A percentile compares a stretch with the other conserved stretches of the same genome.
These are phyloP conservation scores for Asarcornis scutulata DNA, from an alignment of 2,113 vertebrate genomes.

Conservation along the genomic window DNA sequence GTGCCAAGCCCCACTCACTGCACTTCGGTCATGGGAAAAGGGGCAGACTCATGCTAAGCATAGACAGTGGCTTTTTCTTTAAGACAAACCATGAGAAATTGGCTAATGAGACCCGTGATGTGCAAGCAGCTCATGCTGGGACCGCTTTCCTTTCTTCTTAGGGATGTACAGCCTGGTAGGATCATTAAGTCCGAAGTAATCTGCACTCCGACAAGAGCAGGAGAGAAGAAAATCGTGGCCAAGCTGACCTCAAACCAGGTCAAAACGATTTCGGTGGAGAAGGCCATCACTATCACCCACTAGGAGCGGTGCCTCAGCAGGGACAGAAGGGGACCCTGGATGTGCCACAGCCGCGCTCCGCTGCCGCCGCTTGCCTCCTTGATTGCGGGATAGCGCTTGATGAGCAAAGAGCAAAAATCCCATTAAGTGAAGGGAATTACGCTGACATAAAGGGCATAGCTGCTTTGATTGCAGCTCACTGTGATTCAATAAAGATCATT, in stretches of 20 bases:
- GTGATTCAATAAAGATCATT: slow-evolving; percentile 53
- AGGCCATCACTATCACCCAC: slow-evolving; percentile 8
- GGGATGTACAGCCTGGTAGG: slow-evolving; percentile 56
- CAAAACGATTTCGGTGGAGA: slow-evolving; percentile 70
- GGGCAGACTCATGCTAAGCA: background rate
- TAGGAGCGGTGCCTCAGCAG: background rate
- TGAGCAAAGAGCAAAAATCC: background rate
- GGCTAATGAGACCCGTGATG: background rate
- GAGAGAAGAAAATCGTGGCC: slow-evolving; percentile 71
- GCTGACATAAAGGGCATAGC: background rate
- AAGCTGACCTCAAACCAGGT: slow-evolving; percentile 64
- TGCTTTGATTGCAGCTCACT: background rate
- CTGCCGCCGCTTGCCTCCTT: background rate
- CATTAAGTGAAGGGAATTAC: background rate
- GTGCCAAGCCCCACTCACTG: rapidly evolving
- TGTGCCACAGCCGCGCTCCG: rapidly evolving
- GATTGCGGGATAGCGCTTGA: background rate
- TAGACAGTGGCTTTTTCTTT: rapidly evolving
- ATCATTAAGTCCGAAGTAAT: slow-evolving; percentile 69
- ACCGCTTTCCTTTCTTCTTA: background rate
- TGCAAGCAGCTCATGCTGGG: background rate
- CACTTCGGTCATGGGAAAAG: rapidly evolving
- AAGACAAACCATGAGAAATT: rapidly evolving
- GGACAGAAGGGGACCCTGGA: background rate
- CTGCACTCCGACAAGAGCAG: slow-evolving; percentile 40